Conservation (phyloP, 1,140 invertebrate genomes). For the Tenebrio molitor region DNA sequence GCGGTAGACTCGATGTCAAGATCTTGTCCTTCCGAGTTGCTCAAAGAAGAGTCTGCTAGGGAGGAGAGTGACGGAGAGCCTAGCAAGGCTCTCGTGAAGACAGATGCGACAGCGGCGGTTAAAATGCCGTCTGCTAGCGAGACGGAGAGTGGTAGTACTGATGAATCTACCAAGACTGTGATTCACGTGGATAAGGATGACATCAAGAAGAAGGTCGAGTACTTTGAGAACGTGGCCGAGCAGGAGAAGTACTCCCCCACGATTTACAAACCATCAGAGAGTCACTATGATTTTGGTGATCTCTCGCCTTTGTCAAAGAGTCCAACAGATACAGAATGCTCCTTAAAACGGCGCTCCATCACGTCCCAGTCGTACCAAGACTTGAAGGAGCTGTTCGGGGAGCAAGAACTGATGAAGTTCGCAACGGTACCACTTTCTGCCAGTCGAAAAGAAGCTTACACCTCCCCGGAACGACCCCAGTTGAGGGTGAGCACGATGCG, state of each 20-base stretch:
- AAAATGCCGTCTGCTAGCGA: constrained; percentile 70
- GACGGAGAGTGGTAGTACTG: constrained; percentile 78
- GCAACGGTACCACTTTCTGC: constrained; percentile 62
- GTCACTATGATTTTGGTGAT: constrained; percentile 66
- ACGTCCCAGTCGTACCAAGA: constrained; percentile 80
- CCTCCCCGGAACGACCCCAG: constrained; percentile 54
- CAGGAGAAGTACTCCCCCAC: constrained; percentile 66
- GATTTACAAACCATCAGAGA: constrained; percentile 71
- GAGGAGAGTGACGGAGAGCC: no score
- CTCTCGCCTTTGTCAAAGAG: constrained; percentile 26
- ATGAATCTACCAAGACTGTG: constrained; percentile 76
- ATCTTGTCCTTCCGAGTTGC: constrained; percentile 44
- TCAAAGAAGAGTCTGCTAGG: constrained; percentile 61
- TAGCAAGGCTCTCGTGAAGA: constrained; percentile 54
- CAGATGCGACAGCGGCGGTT: constrained; percentile 48
- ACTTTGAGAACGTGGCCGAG: constrained; percentile 78
- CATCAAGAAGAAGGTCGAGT: constrained; percentile 81
- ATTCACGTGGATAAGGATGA: constrained; percentile 71
- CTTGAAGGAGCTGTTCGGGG: constrained; percentile 84
- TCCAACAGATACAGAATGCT: constrained; percentile 4
- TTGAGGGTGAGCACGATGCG: constrained; percentile 55
- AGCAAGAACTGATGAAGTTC: constrained; percentile 69
- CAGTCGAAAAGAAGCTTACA: constrained; percentile 57
- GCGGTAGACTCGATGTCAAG: constrained; percentile 61
- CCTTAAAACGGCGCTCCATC: constrained; percentile 54